Conservation (phyloP, 2,888 invertebrate species). For the Leptogaster cylindrica region DNA sequence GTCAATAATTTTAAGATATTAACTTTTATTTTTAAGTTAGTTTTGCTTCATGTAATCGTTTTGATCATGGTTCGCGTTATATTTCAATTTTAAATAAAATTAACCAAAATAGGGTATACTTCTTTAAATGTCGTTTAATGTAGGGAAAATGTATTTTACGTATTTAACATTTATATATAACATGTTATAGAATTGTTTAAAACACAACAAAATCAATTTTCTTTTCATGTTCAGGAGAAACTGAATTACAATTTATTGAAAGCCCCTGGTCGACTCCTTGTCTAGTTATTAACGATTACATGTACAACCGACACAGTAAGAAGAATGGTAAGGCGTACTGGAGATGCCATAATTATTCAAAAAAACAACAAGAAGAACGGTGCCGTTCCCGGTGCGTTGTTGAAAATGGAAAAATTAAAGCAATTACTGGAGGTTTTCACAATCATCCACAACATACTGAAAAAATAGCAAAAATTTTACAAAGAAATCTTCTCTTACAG, state of each 20-base stretch:
- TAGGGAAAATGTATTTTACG: background rate
- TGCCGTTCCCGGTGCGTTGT: slow-evolving; percentile 62
- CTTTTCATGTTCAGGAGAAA: background rate
- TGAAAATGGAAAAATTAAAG: slow-evolving; percentile 58
- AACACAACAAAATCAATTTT: slow-evolving; percentile 23
- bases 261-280: slow-evolving; percentile 62
- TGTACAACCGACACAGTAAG: slow-evolving; percentile 62
- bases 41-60: background rate
- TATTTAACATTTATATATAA: background rate
- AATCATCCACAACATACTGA: slow-evolving; percentile 61
- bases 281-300: slow-evolving; percentile 57
- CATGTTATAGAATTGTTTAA: background rate
- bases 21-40: too few relatives aligned
- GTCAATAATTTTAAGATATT: too few relatives aligned
- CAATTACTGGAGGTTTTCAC: slow-evolving; percentile 59
- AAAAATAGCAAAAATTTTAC: slow-evolving; percentile 59
- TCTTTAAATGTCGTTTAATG: too few relatives aligned
- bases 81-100: background rate
- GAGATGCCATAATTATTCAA: slow-evolving; percentile 63
- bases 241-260: slow-evolving; percentile 58
- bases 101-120: too few relatives aligned
- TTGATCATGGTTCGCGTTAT: background rate
- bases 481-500: slow-evolving; percentile 54
- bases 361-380: slow-evolving; percentile 57
- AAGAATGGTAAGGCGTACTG: slow-evolving; percentile 61